Conservation (phyloP, 2,888 invertebrate species). For the Pristionchus arcanus region DNA sequence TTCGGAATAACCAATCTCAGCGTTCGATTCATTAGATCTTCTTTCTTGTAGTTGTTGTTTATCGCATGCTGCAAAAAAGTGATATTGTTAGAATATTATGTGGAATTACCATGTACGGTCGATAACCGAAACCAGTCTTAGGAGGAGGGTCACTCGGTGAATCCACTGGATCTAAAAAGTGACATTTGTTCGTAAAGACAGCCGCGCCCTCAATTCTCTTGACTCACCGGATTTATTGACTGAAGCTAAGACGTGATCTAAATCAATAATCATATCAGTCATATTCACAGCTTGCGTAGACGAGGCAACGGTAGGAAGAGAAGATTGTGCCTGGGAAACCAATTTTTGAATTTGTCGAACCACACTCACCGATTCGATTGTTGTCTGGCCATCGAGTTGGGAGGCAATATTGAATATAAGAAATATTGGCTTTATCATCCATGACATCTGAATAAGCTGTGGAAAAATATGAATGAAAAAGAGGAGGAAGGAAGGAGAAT, state of each 20-base stretch:
- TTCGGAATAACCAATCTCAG: constrained; percentile 68
- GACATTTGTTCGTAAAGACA: neutral
- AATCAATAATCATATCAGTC: neutral
- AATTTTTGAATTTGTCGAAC: neutral
- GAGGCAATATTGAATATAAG: neutral
- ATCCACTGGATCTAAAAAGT: neutral
- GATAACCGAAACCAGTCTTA: constrained; percentile 23
- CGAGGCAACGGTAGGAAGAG: neutral
- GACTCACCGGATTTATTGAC: constrained; percentile 21
- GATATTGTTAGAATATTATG: neutral
- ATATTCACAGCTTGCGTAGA: neutral
- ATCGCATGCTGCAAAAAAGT: neutral
- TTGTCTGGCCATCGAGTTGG: neutral
- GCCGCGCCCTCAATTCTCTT: neutral
- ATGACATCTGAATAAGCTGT: neutral
- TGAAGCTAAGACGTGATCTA: neutral
- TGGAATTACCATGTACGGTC: constrained; percentile 39
- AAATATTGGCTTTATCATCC: neutral
- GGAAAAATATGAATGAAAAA: neutral
- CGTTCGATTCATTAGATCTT: constrained; percentile 53
- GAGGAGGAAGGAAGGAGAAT: neutral
- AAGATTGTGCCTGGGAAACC: neutral
- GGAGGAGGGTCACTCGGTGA: neutral
- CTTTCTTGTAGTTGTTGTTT: constrained; percentile 47
- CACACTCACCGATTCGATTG: constrained; percentile 12